Base-by-base conservation (phyloP, 2,113 vertebrate species). In the Trinectes maculatus region DNA sequence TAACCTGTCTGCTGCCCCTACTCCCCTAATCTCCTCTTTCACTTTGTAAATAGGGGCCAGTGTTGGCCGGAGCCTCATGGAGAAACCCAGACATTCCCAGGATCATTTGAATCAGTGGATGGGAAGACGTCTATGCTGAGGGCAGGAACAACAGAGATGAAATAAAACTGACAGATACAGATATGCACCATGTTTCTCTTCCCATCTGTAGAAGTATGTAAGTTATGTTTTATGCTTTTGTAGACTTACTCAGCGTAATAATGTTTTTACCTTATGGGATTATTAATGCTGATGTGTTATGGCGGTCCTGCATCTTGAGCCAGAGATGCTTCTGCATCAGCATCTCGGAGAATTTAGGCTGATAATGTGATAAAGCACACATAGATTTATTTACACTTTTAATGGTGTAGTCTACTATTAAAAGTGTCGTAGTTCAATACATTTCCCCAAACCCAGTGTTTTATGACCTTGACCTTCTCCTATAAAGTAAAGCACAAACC, bases 401-500 rank as follows among this genome's bases (percentile, higher is more conserved):
- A 4, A 39, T 10, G 6, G 33, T 2, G 13, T 44, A 26, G 37
- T 28, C 28, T 36, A 18, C 25, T 24, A 43, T 49, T 15, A 25
- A 28, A 49, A 39, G 26, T 40, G 49, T n/a, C n/a, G n/a, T 43
- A n/a, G 5, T 28, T 48, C 46, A 25, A 47, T n/a, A 11, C 25
- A 12, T 56, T 18, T 29, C 7, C n/a, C n/a, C n/a, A n/a, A n/a
- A n/a, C n/a, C n/a, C n/a, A n/a, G n/a, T n/a, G n/a, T n/a, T n/a
- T n/a, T n/a, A n/a, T 48, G 46, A 31, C 11, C 39, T 55, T 74
- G 19, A 19, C 5, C 43, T 28, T 40, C 37, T 24, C 12, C 31
- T 54, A 43, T 44, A 33, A 69, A 49, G 26, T 33, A 46, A 76
- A 39, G 18, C 8, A 71, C 51, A 15, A 56, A 57, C 59, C 65